Percentiles rank a stretch among this genome's conserved stretches.
phyloP scores from a whole-genome alignment of 2,797 vertebrate genomes.

The Coccyzus lansbergi region DNA sequence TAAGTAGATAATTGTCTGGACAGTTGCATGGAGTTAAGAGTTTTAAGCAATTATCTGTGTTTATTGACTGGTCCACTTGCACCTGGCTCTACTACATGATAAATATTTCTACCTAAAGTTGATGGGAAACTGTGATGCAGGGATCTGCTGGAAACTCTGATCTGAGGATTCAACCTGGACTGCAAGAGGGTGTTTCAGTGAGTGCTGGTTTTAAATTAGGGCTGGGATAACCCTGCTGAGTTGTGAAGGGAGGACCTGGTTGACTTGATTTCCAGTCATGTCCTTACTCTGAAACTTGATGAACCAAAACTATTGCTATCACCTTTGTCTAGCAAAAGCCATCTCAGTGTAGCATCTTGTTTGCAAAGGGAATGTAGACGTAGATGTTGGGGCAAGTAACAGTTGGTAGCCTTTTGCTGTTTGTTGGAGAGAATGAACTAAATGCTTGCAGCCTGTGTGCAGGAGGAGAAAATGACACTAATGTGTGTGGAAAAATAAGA shows the following conservation, averaged over 20 bases:
- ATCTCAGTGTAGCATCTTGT: background rate
- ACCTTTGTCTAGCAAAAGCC: background rate
- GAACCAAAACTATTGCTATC: background rate
- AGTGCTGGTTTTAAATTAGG: background rate
- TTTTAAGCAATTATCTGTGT: slow-evolving; percentile 40
- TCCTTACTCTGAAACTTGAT: background rate
- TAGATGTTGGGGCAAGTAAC: background rate
- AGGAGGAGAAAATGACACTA: slow-evolving; percentile 27
- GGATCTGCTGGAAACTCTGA: background rate
- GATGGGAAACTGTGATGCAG: background rate
- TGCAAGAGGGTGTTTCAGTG: background rate
- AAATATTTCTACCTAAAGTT: background rate
- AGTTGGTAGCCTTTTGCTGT: background rate
- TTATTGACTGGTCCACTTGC: slow-evolving; percentile 15
- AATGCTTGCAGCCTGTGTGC: slow-evolving; percentile 6
- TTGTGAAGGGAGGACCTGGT: background rate
- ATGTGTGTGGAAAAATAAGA: slow-evolving; percentile 23
- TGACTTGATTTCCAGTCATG: background rate
- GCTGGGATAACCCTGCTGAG: background rate
- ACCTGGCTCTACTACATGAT: background rate
- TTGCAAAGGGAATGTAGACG: background rate
- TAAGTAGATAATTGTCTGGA: slow-evolving; percentile 47
- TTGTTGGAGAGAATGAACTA: background rate
- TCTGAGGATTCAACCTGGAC: background rate
- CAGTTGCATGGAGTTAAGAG: background rate